Evolutionary conservation across 23 tunicate species (phyloP), one percentile per base, ranked within the genome.

Genomic region (Trididemnum miniatum): DNA sequence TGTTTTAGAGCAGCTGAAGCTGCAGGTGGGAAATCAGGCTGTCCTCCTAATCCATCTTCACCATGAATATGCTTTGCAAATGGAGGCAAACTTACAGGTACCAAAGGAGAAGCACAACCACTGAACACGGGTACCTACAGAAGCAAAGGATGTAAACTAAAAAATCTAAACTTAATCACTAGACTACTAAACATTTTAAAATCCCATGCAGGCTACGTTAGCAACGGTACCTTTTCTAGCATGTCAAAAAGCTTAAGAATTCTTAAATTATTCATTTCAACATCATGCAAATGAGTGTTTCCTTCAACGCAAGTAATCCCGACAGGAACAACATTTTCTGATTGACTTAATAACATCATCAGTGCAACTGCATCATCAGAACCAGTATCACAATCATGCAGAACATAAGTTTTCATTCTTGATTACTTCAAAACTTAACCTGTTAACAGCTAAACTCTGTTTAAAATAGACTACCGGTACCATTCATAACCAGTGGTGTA

Each of bases 341-440:
- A 34, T 57, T 57, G 65, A 28, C 86, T 64, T 2, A 87, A 59
- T 29, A 87, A 34, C 86, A 92, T 87, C 92, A 92, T 92, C 12
- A 92, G 40, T 2, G 97, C 97, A 35, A 87, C 52, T 32, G 94
- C 91, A 83, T 92, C 97, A 78, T 92, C 97, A 20, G 83, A 59
- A 22, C 97, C 97, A 59, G 97, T 91, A 65, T 92, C 97, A 87
- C 92, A 86, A 54, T 89, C 93, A 26, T 59, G 24, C 71, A 86
- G 22, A 5, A 86, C 33, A 80, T 59, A 82, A 31, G 22, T 80
- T 80, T 63, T 35, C 76, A 71, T 71, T 71, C 26, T 71, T 9
- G 5, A 23, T 63, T n/a, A n/a, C n/a, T n/a, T n/a, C n/a, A n/a
- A n/a, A n/a, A n/a, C n/a, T n/a, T n/a, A n/a, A n/a, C n/a, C n/a